Conservation (phyloP, 2,797 vertebrate genomes). For the Petrocephalus sullivani region DNA sequence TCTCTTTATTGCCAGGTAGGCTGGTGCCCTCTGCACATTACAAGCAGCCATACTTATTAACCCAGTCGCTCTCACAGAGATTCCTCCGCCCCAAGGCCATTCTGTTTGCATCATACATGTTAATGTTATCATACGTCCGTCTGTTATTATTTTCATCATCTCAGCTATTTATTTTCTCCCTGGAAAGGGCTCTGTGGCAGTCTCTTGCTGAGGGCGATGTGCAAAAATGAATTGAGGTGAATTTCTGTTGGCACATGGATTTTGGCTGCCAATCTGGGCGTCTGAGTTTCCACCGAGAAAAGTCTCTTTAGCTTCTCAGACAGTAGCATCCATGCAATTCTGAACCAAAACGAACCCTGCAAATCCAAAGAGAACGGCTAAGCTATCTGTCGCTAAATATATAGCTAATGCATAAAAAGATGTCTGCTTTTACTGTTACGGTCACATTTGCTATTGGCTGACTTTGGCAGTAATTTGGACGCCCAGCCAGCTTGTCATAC, state of each 20-base stretch:
- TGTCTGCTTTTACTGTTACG: not conserved
- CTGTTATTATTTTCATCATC: not conserved
- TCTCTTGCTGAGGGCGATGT: not conserved
- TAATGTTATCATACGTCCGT: not conserved
- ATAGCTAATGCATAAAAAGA: not conserved
- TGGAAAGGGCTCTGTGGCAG: not conserved
- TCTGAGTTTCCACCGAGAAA: not conserved
- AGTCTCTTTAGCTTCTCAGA: not conserved
- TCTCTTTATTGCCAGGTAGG: not conserved
- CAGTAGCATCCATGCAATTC: not conserved
- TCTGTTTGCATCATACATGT: slow-evolving; percentile 1
- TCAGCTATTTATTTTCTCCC: not conserved
- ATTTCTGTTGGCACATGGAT: not conserved
- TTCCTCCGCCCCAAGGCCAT: not conserved
- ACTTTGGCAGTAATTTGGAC: not conserved
- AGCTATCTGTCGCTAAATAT: not conserved
- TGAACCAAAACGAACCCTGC: not conserved
- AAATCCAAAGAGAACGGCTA: not conserved
- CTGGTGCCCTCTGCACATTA: not conserved
- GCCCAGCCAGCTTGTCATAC: not conserved
- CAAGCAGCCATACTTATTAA: not conserved
- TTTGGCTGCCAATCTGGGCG: not conserved
- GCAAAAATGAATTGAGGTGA: not conserved
- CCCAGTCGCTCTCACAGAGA: not conserved
- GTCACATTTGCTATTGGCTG: not conserved